These are phyloP conservation scores for Tanypteryx hageni DNA, from an alignment of 2,888 invertebrate genomes.

Conservation along the genomic window DNA sequence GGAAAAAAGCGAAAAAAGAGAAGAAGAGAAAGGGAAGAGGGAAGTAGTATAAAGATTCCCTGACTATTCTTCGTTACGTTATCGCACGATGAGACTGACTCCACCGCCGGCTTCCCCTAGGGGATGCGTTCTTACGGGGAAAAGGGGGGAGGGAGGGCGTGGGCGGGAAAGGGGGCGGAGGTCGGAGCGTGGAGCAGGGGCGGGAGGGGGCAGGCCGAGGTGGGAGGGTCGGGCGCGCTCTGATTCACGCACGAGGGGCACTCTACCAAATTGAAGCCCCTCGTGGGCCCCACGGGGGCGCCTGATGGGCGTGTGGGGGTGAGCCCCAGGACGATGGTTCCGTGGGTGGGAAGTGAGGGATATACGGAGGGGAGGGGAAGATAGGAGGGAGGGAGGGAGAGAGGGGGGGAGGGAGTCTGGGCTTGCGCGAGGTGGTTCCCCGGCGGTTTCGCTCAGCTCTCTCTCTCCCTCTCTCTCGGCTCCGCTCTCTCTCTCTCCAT, in stretches of 20 bases:
- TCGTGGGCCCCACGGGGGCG: conserved; percentile 34
- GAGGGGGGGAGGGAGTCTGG: conserved; percentile 34
- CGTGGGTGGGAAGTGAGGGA: not conserved
- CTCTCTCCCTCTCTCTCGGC: conserved; percentile 68
- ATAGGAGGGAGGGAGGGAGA: conserved; percentile 15
- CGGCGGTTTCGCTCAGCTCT: conserved; percentile 65
- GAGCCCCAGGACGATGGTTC: conserved; percentile 36
- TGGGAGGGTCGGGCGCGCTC: not conserved
- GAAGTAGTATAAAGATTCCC: conserved; percentile 2
- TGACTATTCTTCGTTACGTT: conserved; percentile 30
- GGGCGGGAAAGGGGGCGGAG: not conserved
- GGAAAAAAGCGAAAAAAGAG: too few relatives aligned
- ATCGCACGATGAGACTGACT: conserved; percentile 39
- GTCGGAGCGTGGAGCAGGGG: not conserved
- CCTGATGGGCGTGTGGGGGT: not conserved
- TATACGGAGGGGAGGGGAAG: not conserved
- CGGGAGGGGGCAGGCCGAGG: not conserved
- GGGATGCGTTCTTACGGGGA: conserved; percentile 15
- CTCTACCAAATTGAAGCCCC: conserved; percentile 61
- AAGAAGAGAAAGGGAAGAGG: not conserved
- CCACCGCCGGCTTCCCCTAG: conserved; percentile 34
- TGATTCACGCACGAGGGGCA: conserved; percentile 57
- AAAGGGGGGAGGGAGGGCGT: not conserved
- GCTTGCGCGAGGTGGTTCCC: conserved; percentile 25
- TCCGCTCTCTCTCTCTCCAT: conserved; percentile 65